Evolutionary conservation across 2,797 vertebrate species (phyloP), one percentile per base, ranked within the genome.

Genomic region (Phataginus tetradactyla): DNA sequence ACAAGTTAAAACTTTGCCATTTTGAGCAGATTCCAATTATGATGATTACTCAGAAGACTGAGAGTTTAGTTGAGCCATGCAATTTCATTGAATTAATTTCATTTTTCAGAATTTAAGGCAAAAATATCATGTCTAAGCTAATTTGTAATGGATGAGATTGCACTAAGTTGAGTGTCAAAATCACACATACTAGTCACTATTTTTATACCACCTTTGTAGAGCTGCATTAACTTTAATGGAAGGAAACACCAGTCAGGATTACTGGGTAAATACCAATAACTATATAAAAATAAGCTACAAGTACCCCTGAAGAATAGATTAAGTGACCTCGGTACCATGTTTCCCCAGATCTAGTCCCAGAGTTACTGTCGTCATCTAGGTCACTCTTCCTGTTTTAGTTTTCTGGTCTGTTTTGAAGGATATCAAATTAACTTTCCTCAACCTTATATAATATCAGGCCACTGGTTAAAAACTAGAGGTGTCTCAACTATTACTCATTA

Each of bases 1-100:
- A 93, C 91, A 97, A 90, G 86, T 92, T 95, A 94, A 97, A 98
- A 86, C 96, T 88, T 79, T 63, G 86, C 96, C 91, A 97, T 97
- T 98, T 97, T 90, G 57, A 95, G 64, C 61, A 59, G 59, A 97
- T 97, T 93, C 21, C 93, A 95, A 42, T 90, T 96, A 90, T 11
- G 49, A 51, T 96, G 86, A 94, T 92, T 98, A 91, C 84, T 96
- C 68, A 90, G 90, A 98, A 97, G 94, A 95, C 0, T 94, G 86
- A 98, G 93, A 92, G 95, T 98, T 96, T 87, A 96, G 68, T 2
- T 77, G 78, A 97, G 37, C 55, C 81, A 27, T 86, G 71, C 80
- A 95, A 59, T 95, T 95, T 72, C n/a, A 81, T 14, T 95, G 84
- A 97, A 96, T 98, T 97, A 95, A 91, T 83, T 85, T 69, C 39